Percentiles rank a stretch among this genome's conserved stretches.
phyloP scores from a whole-genome alignment of 2,113 vertebrate genomes.

The Indri indri region DNA sequence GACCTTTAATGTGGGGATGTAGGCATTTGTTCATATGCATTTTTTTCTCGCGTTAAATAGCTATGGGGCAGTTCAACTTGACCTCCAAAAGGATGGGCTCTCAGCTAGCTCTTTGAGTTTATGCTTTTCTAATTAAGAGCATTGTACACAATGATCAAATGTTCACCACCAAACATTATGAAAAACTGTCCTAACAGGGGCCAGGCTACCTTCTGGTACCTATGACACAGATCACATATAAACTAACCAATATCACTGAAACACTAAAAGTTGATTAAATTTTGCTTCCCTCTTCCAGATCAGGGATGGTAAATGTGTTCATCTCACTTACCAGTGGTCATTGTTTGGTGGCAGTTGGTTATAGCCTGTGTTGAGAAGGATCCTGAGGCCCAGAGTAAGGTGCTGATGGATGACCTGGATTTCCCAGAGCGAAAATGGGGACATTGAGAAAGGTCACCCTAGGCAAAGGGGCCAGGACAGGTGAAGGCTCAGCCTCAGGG shows the following conservation, averaged over 20 bases:
- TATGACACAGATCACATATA: accelerated
- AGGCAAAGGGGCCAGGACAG: neutral
- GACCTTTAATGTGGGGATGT: neutral
- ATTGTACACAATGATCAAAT: neutral
- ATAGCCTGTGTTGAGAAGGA: neutral
- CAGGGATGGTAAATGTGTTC: neutral
- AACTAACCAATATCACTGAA: neutral
- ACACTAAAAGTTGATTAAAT: neutral
- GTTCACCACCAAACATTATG: neutral
- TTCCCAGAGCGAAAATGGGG: neutral
- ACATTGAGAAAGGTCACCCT: neutral
- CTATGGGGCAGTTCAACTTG: neutral
- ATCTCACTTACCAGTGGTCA: neutral
- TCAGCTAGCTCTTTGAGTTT: neutral
- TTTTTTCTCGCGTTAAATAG: neutral
- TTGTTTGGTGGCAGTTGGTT: neutral
- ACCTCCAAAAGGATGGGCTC: neutral
- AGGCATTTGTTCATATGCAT: neutral
- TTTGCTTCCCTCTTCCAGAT: neutral
- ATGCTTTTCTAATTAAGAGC: neutral
- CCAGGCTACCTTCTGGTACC: neutral
- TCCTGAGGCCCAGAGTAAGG: neutral
- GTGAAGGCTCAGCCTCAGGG: neutral
- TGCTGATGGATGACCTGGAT: neutral
- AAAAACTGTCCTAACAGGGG: neutral